Percentiles rank a stretch among this genome's conserved stretches.
Evolutionary conservation across 2,888 invertebrate species (phyloP).

Genomic region (Diogma glabrata): DNA sequence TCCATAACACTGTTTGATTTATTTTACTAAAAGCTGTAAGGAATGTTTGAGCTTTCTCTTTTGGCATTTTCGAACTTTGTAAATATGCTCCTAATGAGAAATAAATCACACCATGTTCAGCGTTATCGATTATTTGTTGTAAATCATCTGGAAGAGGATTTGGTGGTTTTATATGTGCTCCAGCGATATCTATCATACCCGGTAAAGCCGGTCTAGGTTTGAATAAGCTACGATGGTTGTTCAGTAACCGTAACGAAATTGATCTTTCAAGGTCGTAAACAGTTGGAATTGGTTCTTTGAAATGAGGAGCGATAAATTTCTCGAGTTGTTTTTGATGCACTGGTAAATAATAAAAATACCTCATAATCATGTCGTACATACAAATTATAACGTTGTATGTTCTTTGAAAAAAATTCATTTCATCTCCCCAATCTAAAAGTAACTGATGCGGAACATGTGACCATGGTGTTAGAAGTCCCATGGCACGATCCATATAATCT

Average conservation of each 20-base stretch:
- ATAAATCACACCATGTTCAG: constrained; percentile 37
- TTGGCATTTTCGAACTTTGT: constrained; percentile 36
- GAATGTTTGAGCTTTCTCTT: constrained; percentile 31
- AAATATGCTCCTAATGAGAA: constrained; percentile 39
- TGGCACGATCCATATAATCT: constrained; percentile 34
- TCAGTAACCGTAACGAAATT: constrained; percentile 39
- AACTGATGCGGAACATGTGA: constrained; percentile 31
- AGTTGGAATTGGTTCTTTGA: constrained; percentile 30
- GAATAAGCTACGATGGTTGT: constrained; percentile 40
- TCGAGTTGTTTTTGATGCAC: constrained; percentile 26
- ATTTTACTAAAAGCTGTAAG: constrained; percentile 36
- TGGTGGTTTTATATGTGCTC: constrained; percentile 31
- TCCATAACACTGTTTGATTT: constrained; percentile 40
- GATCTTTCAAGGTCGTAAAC: constrained; percentile 38
- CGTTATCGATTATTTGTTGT: constrained; percentile 32
- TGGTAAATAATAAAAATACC: constrained; percentile 32
- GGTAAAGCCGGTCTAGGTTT: constrained; percentile 37
- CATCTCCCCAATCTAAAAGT: constrained; percentile 29
- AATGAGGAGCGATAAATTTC: neutral
- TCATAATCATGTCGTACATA: constrained; percentile 27
- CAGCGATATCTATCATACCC: constrained; percentile 32
- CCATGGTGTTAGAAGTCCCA: constrained; percentile 34
- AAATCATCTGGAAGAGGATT: constrained; percentile 29
- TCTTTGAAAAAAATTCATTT: constrained; percentile 34
- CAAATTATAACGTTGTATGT: constrained; percentile 32